Base-by-base conservation (phyloP, 2,888 invertebrate species). In the Antheraea assamensis region DNA sequence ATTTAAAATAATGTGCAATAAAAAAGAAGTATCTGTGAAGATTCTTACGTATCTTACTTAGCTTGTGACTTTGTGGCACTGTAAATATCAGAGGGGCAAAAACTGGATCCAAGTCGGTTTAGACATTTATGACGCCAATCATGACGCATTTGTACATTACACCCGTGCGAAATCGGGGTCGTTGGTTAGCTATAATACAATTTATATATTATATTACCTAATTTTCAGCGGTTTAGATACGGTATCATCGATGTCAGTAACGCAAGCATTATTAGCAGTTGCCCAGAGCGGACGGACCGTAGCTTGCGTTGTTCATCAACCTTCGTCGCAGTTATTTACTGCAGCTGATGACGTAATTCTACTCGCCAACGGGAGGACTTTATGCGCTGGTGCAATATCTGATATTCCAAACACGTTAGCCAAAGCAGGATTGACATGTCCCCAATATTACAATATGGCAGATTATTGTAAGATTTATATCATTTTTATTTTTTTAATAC, bases 241-340 rank as follows among this genome's bases (percentile, higher is more conserved):
- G 64, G 95, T 96, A 0, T 96, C 97, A 0, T 97, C 97, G n/a
- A 95, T 96, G 89, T 97, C 95, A 71, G 95, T 96, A 70, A 94
- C 96, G 1, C 91, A 92, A 2, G 92, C 97, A 8, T 90, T 97
- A 24, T 95, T 95, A 78, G 91, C 95, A 15, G 95, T 97, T 72
- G 96, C 97, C 0, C 90, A 92, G 24, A 92, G 92, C 27, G 97
- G 97, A 0, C 94, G 97, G 64, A 97, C 97, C 0, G 95, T 97
- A 10, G 96, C 96, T 27, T 97, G 97, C 81, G 96, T 97, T n/a
- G 95, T 97, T 77, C 97, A 97, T 90, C 97, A 97, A 83, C 97
- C 97, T 0, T 97, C 97, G 61, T 97, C 97, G 66, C 96, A 96
- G 77, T 95, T 97, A 72, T 97, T 97, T 88, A 95, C 96, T 72